Base-by-base conservation (phyloP, 1,140 invertebrate species). In the Drosophila kanapiae region DNA sequence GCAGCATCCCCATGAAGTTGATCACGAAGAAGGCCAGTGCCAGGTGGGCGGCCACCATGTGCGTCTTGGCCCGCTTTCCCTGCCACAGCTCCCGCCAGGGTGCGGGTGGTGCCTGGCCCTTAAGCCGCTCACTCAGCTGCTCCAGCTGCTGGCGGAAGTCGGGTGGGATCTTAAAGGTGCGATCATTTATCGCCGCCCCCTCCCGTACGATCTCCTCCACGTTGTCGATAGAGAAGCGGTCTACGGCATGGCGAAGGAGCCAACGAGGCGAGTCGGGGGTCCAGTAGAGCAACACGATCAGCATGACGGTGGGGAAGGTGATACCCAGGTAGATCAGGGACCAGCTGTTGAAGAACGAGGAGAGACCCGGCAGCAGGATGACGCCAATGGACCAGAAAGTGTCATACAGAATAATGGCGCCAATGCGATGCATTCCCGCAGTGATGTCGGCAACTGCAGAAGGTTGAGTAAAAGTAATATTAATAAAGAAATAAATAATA, bases 361-460 rank as follows among this genome's bases (percentile, higher is more conserved):
- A 82, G 6, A 93, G 78, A 1, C 82, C 85, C 13, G 93, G 92
- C 54, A 93, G 57, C n/a, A 93, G 63, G 23, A 93, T 93, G 6
- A 93, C 92, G 0, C 93, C 93, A 58, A 93, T 58, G 6, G 93
- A 93, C 93, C 93, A 93, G 60, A 93, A 93, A 2, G 93, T 92
- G 59, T 93, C 93, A 64, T 93, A 93, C 7, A 93, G 80, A 14
- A 92, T 93, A n/a, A 85, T 92, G 35, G 91, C 91, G 7, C 92
- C 92, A 35, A 91, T 82, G 57, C 93, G 93, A 61, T 93, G 86
- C 47, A 81, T 85, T 14, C 93, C 93, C 6, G 84, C 79, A 4
- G 90, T 92, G 2, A 93, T 93, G 35, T 93, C 93, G 9, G 82
- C 58, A 78, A 93, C 92, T 93, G 35, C 2, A 8, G 42, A 0